phyloP scores from a whole-genome alignment of 1,140 invertebrate genomes.

The Trachymyrmex cornetzi region DNA sequence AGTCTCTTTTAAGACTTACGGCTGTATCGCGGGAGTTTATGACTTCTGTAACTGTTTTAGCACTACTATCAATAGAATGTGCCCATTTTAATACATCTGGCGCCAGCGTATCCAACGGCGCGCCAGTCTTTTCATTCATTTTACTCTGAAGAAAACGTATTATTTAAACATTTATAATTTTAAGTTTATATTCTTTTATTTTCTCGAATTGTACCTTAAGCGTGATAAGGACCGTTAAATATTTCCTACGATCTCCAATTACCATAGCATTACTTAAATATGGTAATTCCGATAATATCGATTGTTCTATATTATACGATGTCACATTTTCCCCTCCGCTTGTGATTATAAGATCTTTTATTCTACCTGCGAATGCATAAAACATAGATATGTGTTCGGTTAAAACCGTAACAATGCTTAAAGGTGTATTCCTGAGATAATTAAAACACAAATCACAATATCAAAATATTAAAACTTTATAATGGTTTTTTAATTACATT shows the following conservation, averaged over 20 bases:
- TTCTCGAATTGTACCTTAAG: constrained; percentile 90
- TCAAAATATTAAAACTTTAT: no score
- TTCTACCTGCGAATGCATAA: constrained; percentile 79
- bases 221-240: constrained; percentile 93
- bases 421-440: no score
- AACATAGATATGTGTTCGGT: not conserved
- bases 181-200: not conserved
- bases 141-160: constrained; percentile 88
- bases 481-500: no score
- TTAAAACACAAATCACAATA: no score
- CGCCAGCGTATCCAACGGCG: constrained; percentile 91
- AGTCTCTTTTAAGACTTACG: constrained; percentile 76
- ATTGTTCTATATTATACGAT: constrained; percentile 94
- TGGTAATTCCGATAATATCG: constrained; percentile 91
- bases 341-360: constrained; percentile 95
- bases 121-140: constrained; percentile 90
- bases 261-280: constrained; percentile 94
- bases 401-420: no score
- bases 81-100: constrained; percentile 91
- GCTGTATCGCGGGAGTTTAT: constrained; percentile 86
- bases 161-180: not conserved
- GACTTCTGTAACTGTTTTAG: constrained; percentile 92
- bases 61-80: constrained; percentile 90
- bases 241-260: constrained; percentile 95
- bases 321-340: constrained; percentile 98